These are phyloP conservation scores for Leuciscus idus DNA, from an alignment of 2,113 vertebrate genomes.

Conservation along the genomic window DNA sequence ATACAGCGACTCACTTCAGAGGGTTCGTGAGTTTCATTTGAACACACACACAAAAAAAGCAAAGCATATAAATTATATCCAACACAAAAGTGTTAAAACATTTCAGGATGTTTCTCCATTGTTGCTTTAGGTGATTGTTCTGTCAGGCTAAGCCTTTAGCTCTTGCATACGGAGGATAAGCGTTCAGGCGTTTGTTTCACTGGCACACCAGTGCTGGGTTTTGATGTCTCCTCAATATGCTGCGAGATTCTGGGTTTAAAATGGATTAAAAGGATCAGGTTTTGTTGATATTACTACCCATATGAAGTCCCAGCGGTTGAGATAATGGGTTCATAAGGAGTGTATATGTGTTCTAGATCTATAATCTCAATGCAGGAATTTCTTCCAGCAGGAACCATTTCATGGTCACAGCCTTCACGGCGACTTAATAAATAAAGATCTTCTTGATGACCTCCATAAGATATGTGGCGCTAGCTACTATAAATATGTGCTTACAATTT, in stretches of 20 bases:
- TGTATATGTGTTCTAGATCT: conserved; percentile 46
- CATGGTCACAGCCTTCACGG: conserved; percentile 37
- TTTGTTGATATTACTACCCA: conserved; percentile 42
- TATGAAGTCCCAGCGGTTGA: conserved; percentile 24
- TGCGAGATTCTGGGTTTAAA: conserved; percentile 48
- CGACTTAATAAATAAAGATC: conserved; percentile 50
- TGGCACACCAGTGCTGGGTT: conserved; percentile 40
- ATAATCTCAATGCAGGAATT: conserved; percentile 53
- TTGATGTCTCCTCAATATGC: conserved; percentile 54
- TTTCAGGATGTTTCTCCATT: conserved; percentile 40
- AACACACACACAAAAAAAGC: neutral
- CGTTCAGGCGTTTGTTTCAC: conserved; percentile 35
- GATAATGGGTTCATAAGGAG: conserved; percentile 51
- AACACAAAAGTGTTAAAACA: conserved; percentile 13
- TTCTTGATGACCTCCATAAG: conserved; percentile 52
- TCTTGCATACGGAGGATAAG: conserved; percentile 48
- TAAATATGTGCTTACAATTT: conserved; percentile 43
- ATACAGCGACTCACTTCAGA: neutral
- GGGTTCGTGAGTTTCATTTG: neutral
- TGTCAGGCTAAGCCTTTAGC: conserved; percentile 46
- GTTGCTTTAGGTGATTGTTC: conserved; percentile 45
- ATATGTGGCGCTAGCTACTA: conserved; percentile 37
- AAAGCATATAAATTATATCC: conserved; percentile 9
- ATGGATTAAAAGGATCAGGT: conserved; percentile 58
- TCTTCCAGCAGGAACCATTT: conserved; percentile 56